Percentiles rank a stretch among this genome's conserved stretches.
Evolutionary conservation across 2,797 vertebrate genomes (phyloP).

Genomic region (Prionace glauca): DNA sequence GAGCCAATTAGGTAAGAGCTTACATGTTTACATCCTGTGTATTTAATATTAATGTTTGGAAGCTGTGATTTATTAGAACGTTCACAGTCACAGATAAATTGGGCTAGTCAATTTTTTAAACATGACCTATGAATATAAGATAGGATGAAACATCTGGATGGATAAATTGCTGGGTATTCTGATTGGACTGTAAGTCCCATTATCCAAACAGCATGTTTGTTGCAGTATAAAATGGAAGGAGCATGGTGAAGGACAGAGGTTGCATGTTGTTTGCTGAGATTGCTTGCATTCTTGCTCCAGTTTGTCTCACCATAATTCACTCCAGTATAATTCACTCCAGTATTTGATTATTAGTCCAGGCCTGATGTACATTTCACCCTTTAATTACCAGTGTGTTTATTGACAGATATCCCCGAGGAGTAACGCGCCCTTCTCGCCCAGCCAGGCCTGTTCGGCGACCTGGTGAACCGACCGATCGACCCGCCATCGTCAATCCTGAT

Average conservation of each 20-base stretch:
- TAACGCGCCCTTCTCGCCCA: conserved; percentile 66
- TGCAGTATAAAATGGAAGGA: not conserved
- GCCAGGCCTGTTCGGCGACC: conserved; percentile 61
- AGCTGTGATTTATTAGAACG: not conserved
- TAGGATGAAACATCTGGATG: not conserved
- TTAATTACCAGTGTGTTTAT: not conserved
- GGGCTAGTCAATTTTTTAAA: not conserved
- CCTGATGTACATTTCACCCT: too few relatives aligned
- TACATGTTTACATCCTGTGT: not conserved
- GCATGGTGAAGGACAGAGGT: not conserved
- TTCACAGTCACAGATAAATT: not conserved
- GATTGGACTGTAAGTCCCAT: not conserved
- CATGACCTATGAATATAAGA: not conserved
- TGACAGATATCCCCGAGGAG: conserved; percentile 59
- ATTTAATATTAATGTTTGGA: not conserved
- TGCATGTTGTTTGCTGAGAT: not conserved
- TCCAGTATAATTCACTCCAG: not conserved
- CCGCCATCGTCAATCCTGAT: conserved; percentile 91
- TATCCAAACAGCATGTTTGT: not conserved
- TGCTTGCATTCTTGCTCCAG: not conserved
- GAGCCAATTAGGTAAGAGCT: conserved; percentile 33
- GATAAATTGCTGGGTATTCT: not conserved
- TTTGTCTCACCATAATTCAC: not conserved
- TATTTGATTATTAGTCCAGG: too few relatives aligned
- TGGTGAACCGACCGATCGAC: conserved; percentile 68